Conservation (phyloP, 2,888 invertebrate species). For the Agrochola lota region DNA sequence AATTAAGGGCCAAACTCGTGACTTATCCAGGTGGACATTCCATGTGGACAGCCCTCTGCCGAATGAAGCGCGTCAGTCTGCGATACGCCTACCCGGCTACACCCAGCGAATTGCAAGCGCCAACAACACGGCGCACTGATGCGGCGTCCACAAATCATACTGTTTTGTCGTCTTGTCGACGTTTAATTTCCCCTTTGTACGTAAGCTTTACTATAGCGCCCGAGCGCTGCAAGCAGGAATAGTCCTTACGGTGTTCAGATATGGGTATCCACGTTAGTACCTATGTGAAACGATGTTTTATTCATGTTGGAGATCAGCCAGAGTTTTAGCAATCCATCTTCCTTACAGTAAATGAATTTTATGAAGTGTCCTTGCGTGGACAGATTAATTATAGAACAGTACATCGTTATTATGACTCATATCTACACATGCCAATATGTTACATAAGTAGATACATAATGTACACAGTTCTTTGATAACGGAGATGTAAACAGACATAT, state of each 20-base stretch:
- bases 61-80: background rate
- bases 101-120: background rate
- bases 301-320: constrained; percentile 3
- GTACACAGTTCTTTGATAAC: constrained; percentile 11
- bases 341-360: no score
- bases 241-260: no score
- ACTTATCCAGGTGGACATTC: background rate
- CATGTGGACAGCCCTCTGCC: background rate
- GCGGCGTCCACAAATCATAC: background rate
- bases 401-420: constrained; percentile 16
- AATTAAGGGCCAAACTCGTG: background rate
- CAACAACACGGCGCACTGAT: background rate
- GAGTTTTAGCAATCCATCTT: background rate
- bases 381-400: constrained; percentile 11
- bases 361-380: background rate
- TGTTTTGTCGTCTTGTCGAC: no score
- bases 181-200: no score
- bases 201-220: no score
- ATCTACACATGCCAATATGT: constrained; percentile 26
- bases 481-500: background rate
- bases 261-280: no score
- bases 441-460: background rate
- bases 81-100: background rate
- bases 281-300: background rate
- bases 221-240: no score